These are phyloP conservation scores for Acromyrmex heyeri DNA, from an alignment of 1,140 invertebrate species.

Conservation along the genomic window DNA sequence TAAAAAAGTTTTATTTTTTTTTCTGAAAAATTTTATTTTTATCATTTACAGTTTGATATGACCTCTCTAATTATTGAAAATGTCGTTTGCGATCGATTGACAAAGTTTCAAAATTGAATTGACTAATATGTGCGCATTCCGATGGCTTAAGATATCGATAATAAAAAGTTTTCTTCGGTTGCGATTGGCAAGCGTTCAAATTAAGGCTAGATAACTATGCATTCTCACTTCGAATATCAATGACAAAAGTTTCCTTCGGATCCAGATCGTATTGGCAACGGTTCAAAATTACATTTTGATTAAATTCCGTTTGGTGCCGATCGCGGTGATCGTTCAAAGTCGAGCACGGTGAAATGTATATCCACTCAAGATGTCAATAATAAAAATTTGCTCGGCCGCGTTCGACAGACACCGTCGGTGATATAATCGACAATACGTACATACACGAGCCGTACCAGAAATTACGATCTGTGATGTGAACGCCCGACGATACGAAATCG, in stretches of 20 bases:
- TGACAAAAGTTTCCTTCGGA: conserved; percentile 31
- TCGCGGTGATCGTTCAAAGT: conserved; percentile 25
- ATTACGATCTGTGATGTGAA: conserved; percentile 52
- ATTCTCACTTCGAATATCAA: not conserved
- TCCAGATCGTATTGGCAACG: conserved; percentile 11
- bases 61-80: not conserved
- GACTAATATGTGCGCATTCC: conserved; percentile 12
- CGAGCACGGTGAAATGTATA: conserved; percentile 31
- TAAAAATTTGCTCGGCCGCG: conserved; percentile 53
- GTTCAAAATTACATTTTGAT: conserved; percentile 51
- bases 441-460: conserved; percentile 32
- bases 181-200: conserved; percentile 24
- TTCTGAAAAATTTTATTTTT: not conserved
- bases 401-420: conserved; percentile 28
- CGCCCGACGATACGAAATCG: conserved; percentile 30
- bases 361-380: conserved; percentile 55
- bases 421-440: conserved; percentile 59
- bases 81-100: not conserved
- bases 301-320: conserved; percentile 45
- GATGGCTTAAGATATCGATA: conserved; percentile 10
- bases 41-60: not conserved
- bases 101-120: conserved; percentile 12
- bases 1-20: not conserved
- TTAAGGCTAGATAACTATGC: conserved; percentile 25
- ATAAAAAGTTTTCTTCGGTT: not conserved